Base-by-base conservation (phyloP, 2,797 vertebrate genomes). In the Poecilia wingei region DNA sequence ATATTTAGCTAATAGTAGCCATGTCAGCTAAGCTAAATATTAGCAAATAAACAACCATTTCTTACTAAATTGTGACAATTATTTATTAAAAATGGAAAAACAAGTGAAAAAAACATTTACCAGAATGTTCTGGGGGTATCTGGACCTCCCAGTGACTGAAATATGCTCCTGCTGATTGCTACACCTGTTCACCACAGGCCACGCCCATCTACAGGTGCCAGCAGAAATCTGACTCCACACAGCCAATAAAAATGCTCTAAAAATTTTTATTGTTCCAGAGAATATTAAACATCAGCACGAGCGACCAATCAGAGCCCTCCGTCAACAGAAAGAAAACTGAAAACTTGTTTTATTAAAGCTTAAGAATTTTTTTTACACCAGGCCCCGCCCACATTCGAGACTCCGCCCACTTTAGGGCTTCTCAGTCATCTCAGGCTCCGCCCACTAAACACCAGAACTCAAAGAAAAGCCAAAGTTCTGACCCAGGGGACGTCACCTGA, bases 171-270 rank as follows among this genome's bases (percentile, higher is more conserved):
- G 25, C 3, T 57, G 25, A 57, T 28, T 4, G 25, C 25, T 57
- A 25, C 25, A 57, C 9, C 55, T n/a, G 25, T 28, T 28, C 25
- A 57, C 2, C 28, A 59, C n/a, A 59, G 10, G 55, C 55, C 57
- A 33, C 57, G 4, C 28, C 57, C 57, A 31, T 33, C 14, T 31
- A 16, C 57, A 61, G n/a, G 28, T 61, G 57, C 3, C 9, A 25
- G 7, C 61, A 66, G 6, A 25, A 61, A 72, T 16, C 22, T 2
- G 45, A 72, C 45, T 47, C 16, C 25, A 31, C 14, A 72, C 14
- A 45, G 45, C 12, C 28, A 47, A 28, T 72, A 33, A 72, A 72
- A 72, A 72, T 72, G 70, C 70, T 47, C 70, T 72, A 72, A 49
- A 72, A 72, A 72, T 31, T 45, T 72, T 72, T 72, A 72, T 72